phyloP scores from a whole-genome alignment of 2,113 vertebrate genomes.

The Eptesicus fuscus region DNA sequence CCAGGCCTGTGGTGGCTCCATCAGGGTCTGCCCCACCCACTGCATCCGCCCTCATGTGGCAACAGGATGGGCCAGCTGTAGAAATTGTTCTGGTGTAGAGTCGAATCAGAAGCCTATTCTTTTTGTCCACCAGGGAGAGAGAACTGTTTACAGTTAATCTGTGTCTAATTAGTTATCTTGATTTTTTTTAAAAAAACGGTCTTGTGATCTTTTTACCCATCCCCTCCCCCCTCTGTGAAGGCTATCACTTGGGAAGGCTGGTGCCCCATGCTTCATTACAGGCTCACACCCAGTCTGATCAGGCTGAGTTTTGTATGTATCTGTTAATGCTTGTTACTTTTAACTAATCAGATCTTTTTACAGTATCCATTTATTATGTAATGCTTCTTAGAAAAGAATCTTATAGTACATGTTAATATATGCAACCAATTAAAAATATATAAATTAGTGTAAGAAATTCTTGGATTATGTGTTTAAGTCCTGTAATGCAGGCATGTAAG shows the following conservation, averaged over 20 bases:
- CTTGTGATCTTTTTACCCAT: slow-evolving; percentile 73
- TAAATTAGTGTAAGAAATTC: slow-evolving; percentile 88
- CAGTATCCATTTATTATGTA: slow-evolving; percentile 93
- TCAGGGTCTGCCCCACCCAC: background rate
- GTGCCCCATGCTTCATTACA: slow-evolving; percentile 82
- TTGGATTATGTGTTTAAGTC: slow-evolving; percentile 84
- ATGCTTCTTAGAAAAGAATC: slow-evolving; percentile 88
- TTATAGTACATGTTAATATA: slow-evolving; percentile 92
- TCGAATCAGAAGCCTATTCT: slow-evolving; percentile 77
- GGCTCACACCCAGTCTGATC: slow-evolving; percentile 81
- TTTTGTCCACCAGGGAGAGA: slow-evolving; percentile 79
- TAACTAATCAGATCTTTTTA: slow-evolving; percentile 94
- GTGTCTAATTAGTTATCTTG: slow-evolving; percentile 79
- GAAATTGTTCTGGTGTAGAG: slow-evolving; percentile 70
- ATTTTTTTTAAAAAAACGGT: slow-evolving; percentile 84
- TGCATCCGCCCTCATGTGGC: slow-evolving; percentile 70
- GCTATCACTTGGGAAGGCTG: slow-evolving; percentile 84
- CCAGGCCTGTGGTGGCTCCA: slow-evolving; percentile 61
- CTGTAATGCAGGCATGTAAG: slow-evolving; percentile 81
- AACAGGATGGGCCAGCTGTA: slow-evolving; percentile 75
- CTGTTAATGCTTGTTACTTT: slow-evolving; percentile 94
- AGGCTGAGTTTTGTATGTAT: slow-evolving; percentile 89
- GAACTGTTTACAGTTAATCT: slow-evolving; percentile 86
- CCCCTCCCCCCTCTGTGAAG: slow-evolving; percentile 70
- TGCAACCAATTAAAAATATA: slow-evolving; percentile 90